Conservation (phyloP, 2,797 vertebrate species). For the Acanthurus tractus region DNA sequence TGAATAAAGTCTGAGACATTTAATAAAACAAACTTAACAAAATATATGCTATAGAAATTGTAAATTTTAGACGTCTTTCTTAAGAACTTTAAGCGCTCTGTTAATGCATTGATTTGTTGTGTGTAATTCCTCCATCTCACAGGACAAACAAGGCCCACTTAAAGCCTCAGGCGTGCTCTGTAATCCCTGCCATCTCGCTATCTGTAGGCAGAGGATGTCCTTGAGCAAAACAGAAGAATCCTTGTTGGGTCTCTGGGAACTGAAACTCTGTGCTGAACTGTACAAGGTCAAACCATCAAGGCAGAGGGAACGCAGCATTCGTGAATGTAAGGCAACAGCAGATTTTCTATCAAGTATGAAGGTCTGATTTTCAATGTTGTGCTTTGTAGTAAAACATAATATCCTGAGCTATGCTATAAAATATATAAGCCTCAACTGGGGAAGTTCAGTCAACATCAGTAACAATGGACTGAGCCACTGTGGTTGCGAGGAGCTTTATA, state of each 20-base stretch:
- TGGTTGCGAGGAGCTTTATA: not conserved
- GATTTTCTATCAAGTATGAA: not conserved
- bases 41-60: too few species aligned
- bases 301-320: not conserved
- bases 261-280: conserved; percentile 21
- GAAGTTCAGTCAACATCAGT: not conserved
- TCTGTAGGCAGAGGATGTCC: conserved; percentile 49
- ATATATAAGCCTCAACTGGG: not conserved
- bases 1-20: too few species aligned
- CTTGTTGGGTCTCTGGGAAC: conserved; percentile 63
- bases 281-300: conserved; percentile 34
- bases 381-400: not conserved
- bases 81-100: too few species aligned
- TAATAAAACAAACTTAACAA: too few species aligned
- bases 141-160: conserved; percentile 12
- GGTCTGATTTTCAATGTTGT: not conserved
- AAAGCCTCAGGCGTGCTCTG: conserved; percentile 16
- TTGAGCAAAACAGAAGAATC: conserved; percentile 56
- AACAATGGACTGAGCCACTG: not conserved
- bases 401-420: not conserved
- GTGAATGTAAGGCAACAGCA: not conserved
- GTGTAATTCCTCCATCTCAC: conserved; percentile 9
- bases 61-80: too few species aligned
- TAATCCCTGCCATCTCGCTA: conserved; percentile 19
- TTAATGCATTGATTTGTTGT: not conserved